Base-by-base conservation (phyloP, 2,113 vertebrate species). In the Anguilla rostrata region DNA sequence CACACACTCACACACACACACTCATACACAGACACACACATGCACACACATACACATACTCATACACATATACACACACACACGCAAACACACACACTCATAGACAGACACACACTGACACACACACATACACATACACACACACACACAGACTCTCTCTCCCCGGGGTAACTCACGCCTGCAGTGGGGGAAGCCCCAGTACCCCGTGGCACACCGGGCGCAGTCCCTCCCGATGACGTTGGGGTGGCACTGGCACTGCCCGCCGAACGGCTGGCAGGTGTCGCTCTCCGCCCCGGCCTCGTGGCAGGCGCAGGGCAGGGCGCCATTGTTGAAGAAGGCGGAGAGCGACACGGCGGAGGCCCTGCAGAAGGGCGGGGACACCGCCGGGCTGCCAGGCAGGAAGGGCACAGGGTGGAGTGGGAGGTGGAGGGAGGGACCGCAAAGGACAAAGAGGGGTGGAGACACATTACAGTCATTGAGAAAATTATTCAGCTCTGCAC, bases 151-250 rank as follows among this genome's bases (percentile, higher is more conserved):
- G 56, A 34, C 39, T 18, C 22, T 26, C n/a, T 15, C 53, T 57
- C 3, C 43, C 71, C 43, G 78, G 40, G 11, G 16, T 1, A 15
- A 96, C 98, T 98, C 94, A 99, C 98, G 96, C 84, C 97, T 96
- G 91, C 98, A 99, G 93, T 88, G 95, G 89, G 98, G 98, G 91
- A 99, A 99, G 26, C 98, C 98, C 96, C 98, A 99, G 95, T 96
- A 97, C 66, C 98, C 98, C 0, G 97, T 99, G 91, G 97, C 96
- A 0, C 98, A 99, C 93, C 95, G 97, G 83, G 98, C 98, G 87
- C 98, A 99, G 93, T 98, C 94, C 0, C 98, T 95, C 75, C 98
- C 98, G 0, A 99, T 99, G 92, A 99, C 94, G 0, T 98, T 95
- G 3, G 96, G 93, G 12, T 89, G 94, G 91, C 98, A 99, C 87